Conservation (phyloP, 2,113 vertebrate genomes). For the Erinaceus europaeus region DNA sequence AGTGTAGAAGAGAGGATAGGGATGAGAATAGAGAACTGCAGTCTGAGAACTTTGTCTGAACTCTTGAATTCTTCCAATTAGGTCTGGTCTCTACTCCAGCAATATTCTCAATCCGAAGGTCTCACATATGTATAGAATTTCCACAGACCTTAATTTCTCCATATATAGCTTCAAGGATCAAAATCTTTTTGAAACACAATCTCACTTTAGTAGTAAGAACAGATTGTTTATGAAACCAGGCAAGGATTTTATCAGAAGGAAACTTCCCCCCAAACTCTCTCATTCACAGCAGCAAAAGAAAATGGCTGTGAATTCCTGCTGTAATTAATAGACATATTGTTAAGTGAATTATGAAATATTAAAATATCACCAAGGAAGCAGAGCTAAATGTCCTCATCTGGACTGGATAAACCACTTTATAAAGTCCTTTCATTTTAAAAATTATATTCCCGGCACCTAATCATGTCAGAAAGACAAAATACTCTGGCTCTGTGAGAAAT, state of each 20-base stretch:
- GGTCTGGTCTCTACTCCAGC: rapidly evolving
- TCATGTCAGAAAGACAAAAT: conserved; percentile 70
- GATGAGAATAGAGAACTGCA: rapidly evolving
- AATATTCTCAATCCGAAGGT: neutral
- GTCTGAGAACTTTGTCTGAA: rapidly evolving
- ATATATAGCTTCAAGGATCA: neutral
- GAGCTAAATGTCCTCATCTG: conserved; percentile 33
- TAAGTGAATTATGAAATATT: conserved; percentile 59
- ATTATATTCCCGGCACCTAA: conserved; percentile 58
- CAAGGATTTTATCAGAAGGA: neutral
- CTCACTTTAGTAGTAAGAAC: neutral
- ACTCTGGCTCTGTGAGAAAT: conserved; percentile 39
- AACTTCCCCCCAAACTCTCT: neutral
- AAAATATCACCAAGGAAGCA: conserved; percentile 43
- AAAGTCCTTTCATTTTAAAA: conserved; percentile 71
- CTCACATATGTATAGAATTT: neutral
- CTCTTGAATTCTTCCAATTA: neutral
- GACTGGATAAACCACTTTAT: neutral
- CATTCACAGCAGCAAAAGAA: neutral
- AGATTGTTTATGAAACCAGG: neutral
- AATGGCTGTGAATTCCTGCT: neutral
- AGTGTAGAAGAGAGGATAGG: rapidly evolving
- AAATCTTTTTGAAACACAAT: neutral
- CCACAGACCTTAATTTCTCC: neutral
- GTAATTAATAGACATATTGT: conserved; percentile 56